Base-by-base conservation (phyloP, 2,113 vertebrate species). In the Amblyornis subalaris region DNA sequence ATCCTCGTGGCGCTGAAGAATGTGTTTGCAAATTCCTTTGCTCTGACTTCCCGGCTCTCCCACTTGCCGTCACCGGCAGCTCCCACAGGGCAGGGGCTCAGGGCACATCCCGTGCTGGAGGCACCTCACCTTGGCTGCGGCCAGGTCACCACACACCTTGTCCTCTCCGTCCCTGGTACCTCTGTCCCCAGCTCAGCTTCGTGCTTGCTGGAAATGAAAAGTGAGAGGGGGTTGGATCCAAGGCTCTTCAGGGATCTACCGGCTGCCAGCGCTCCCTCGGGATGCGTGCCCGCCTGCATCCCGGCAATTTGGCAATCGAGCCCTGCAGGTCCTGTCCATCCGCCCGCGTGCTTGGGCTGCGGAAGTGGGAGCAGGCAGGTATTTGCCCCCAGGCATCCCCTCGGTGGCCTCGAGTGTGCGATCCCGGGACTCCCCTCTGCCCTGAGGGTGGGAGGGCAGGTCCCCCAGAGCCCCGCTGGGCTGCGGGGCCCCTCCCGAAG, bases 1-100 rank as follows among this genome's bases (percentile, higher is more conserved):
- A 93, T 96, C 94, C 93, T 94, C 26, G 53, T 82, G 73, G 85
- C 1, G 40, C 84, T 90, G 65, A 90, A 96, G 95, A 96, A 97
- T 93, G 96, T 88, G 91, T 83, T 93, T 93, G 85, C 80, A 84
- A 96, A 97, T 97, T 97, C 97, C 96, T 96, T 94, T 89, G 95
- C 87, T 91, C 83, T 95, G 95, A 96, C 93, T 95, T 96, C 90
- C 71, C 22, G 31, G 85, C 83, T 93, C 94, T 93, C 77, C 80
- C 54, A 45, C 85, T 84, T 35, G 76, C 88, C 1, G 57, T 93
- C 94, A 93, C 48, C 7, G 3, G 38, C 76, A 57, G 94, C 42
- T 89, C 87, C 76, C 9, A 14, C 6, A 5, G 60, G 85, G 61
- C 75, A 54, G 88, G 90, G 76, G 53, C 80, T 79, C 69, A 23